Evolutionary conservation across 1,140 invertebrate genomes (phyloP).

Genomic region (Muscidifurax raptorellus): DNA sequence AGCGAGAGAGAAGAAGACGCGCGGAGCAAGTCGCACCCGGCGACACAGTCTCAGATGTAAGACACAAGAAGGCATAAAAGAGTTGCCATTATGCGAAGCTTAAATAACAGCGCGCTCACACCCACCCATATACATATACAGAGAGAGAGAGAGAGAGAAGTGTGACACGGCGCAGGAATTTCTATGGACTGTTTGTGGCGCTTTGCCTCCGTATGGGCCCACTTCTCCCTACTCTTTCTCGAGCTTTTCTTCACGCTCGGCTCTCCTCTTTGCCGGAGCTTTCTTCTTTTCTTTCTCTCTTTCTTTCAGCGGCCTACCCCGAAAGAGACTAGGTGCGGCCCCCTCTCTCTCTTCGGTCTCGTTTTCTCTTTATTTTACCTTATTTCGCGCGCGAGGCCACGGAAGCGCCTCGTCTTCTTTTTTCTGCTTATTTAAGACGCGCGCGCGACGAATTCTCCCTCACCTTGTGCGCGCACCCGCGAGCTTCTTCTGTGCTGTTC

Average conservation of each 20-base stretch:
- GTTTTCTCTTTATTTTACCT: conserved; percentile 34
- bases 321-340: neutral
- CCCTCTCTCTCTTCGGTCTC: neutral
- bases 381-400: conserved; percentile 42
- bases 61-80: conserved; percentile 73
- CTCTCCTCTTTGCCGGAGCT: conserved; percentile 28
- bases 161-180: conserved; percentile 47
- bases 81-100: conserved; percentile 73
- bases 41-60: conserved; percentile 53
- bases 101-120: conserved; percentile 71
- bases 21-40: neutral
- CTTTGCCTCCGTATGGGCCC: neutral
- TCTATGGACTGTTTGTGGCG: conserved; percentile 52
- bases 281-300: conserved; percentile 17
- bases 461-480: neutral
- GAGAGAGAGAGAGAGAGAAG: neutral
- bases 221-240: conserved; percentile 20
- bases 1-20: neutral
- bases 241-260: conserved; percentile 23
- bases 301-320: conserved; percentile 43
- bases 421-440: conserved; percentile 49
- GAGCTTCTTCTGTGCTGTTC: neutral
- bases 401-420: neutral
- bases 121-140: conserved; percentile 50
- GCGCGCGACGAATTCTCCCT: neutral